phyloP scores from a whole-genome alignment of 2,797 vertebrate genomes.

The Onychomys torridus region DNA sequence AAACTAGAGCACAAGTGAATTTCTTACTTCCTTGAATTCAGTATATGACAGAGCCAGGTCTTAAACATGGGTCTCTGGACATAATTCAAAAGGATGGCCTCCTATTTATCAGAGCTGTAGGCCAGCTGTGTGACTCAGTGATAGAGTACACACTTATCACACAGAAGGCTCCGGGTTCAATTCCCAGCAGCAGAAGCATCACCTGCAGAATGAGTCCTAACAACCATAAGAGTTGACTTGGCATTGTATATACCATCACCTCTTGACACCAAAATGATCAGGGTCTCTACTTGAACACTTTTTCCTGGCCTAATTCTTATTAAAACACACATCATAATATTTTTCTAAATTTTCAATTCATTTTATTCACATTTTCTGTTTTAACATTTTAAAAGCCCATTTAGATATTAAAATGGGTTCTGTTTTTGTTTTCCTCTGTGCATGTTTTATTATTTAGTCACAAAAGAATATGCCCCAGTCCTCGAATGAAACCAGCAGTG shows the following conservation, averaged over 20 bases:
- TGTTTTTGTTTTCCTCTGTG: not conserved
- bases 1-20: not conserved
- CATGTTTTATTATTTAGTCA: not conserved
- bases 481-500: not conserved
- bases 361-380: not conserved
- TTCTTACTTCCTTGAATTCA: not conserved
- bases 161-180: not conserved
- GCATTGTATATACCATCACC: not conserved
- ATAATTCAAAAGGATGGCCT: not conserved
- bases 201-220: not conserved
- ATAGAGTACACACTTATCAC: not conserved
- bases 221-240: not conserved
- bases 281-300: not conserved
- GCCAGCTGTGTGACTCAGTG: not conserved
- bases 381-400: not conserved
- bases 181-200: not conserved
- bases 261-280: not conserved
- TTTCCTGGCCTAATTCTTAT: not conserved
- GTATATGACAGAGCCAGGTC: not conserved
- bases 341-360: not conserved
- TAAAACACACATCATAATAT: not conserved
- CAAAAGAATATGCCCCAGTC: not conserved
- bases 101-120: not conserved
- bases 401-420: not conserved
- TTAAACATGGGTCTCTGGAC: not conserved